These are phyloP conservation scores for Microctonus hyperodae DNA, from an alignment of 2,888 invertebrate species.

Conservation along the genomic window DNA sequence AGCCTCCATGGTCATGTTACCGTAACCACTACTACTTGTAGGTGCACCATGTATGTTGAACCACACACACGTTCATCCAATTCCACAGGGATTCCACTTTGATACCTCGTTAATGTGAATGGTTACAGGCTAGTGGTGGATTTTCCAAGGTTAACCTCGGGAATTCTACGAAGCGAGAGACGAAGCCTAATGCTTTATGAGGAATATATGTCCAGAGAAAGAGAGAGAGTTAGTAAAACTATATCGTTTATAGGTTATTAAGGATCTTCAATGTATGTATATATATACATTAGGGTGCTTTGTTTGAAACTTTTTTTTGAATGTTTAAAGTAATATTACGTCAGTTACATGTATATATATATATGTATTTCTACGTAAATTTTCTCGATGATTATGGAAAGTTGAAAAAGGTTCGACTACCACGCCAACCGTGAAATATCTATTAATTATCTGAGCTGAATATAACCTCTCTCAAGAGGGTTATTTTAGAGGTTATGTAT, in stretches of 20 bases:
- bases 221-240: background rate
- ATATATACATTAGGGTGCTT: no score
- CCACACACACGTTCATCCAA: slow-evolving; percentile 12
- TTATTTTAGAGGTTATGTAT: background rate
- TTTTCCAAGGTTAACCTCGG: slow-evolving; percentile 1
- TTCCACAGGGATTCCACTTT: slow-evolving; percentile 30
- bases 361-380: background rate
- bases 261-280: no score
- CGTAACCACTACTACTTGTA: slow-evolving; percentile 15
- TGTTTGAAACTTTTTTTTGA: no score
- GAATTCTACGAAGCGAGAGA: background rate
- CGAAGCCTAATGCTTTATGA: background rate
- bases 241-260: background rate
- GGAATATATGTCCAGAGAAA: no score
- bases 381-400: background rate
- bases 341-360: no score
- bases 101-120: slow-evolving; percentile 30
- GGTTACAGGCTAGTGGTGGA: background rate
- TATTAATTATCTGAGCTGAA: background rate
- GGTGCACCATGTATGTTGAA: slow-evolving; percentile 6
- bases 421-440: slow-evolving; percentile 1
- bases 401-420: slow-evolving; percentile 4
- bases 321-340: no score
- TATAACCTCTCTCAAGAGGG: background rate
- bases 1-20: slow-evolving; percentile 2